Percentiles rank a stretch among this genome's conserved stretches.
These are phyloP conservation scores for Phaethon lepturus DNA, from an alignment of 2,113 vertebrate species.

Conservation along the genomic window DNA sequence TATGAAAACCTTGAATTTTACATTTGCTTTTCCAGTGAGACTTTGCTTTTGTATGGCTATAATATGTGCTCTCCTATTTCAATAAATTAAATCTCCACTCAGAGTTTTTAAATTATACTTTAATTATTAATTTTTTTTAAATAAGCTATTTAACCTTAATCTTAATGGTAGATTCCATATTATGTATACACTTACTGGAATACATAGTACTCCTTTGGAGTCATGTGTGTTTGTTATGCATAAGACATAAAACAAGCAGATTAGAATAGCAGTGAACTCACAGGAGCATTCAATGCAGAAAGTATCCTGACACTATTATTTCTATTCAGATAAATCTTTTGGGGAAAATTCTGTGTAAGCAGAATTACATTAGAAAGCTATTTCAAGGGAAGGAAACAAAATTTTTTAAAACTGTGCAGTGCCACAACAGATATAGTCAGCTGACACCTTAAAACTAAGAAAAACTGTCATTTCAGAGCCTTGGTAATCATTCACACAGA, in stretches of 20 bases:
- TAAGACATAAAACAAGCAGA: not conserved
- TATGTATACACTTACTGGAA: not conserved
- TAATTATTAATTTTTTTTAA: not conserved
- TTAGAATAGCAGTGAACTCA: not conserved
- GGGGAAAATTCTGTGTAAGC: not conserved
- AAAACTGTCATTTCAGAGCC: not conserved
- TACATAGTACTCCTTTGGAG: not conserved
- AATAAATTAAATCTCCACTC: not conserved
- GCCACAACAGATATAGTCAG: not conserved
- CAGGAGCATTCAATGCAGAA: not conserved
- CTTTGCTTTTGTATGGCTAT: not conserved
- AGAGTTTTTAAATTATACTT: not conserved
- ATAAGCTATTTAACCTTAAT: not conserved
- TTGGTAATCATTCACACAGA: not conserved
- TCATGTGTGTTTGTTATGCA: not conserved
- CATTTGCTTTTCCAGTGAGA: not conserved
- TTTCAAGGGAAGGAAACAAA: not conserved
- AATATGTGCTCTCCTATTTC: not conserved
- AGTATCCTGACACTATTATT: not conserved
- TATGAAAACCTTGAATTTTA: not conserved
- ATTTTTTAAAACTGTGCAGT: not conserved
- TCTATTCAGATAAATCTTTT: not conserved
- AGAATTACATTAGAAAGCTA: not conserved
- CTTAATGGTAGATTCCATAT: not conserved
- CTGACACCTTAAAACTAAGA: not conserved